phyloP scores from a whole-genome alignment of 2,888 invertebrate species.

The Cosmia pyralina region DNA sequence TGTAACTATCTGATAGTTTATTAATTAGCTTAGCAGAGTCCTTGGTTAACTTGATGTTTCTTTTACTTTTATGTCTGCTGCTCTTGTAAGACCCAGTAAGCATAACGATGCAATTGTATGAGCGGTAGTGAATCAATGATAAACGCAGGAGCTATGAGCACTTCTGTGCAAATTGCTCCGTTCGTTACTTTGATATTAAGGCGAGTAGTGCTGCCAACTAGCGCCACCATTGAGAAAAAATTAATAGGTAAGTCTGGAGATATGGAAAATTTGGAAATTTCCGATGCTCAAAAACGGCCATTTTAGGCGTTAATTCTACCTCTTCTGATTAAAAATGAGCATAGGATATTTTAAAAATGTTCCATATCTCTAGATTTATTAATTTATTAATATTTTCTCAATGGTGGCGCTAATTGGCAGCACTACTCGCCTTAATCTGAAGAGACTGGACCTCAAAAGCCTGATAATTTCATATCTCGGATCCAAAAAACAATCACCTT shows the following conservation, averaged over 20 bases:
- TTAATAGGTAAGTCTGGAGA: no score
- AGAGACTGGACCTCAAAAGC: background rate
- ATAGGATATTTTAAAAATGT: no score
- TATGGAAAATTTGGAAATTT: no score
- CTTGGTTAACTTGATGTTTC: background rate
- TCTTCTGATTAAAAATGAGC: no score
- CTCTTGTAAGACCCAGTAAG: background rate
- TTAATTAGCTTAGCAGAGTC: background rate
- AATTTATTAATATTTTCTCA: no score
- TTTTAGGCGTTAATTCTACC: no score
- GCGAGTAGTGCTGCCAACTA: no score
- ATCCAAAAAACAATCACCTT: constrained; percentile 9
- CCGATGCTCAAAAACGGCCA: no score
- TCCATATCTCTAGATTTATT: no score
- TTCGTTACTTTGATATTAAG: constrained; percentile 8
- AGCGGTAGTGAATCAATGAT: no score
- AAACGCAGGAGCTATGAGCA: background rate
- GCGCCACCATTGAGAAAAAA: no score
- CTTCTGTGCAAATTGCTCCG: background rate
- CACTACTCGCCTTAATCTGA: background rate
- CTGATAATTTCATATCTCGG: constrained; percentile 14
- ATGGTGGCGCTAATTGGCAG: no score
- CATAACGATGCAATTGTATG: background rate
- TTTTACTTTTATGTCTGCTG: background rate
- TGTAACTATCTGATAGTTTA: background rate